Base-by-base conservation (phyloP, 2,797 vertebrate genomes). In the Coluber constrictor region DNA sequence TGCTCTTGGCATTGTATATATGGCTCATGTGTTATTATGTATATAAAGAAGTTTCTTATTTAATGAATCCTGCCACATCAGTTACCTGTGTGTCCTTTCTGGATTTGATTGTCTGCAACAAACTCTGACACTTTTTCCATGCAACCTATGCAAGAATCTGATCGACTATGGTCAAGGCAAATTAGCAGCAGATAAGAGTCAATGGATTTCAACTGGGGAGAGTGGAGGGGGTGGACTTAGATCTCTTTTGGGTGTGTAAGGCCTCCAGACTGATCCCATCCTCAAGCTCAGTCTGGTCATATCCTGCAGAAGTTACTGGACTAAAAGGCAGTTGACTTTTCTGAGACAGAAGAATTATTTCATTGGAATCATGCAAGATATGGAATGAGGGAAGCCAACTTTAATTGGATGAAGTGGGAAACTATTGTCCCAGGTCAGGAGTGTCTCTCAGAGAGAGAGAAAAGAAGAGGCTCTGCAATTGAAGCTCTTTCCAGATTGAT, bases 341-440 rank as follows among this genome's bases (percentile, higher is more conserved):
- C 23, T 12, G 51, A 23, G 29, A 16, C 12, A 86, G 13, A 60
- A 93, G n/a, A 86, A n/a, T 66, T 37, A 5, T 87, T 66, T 90
- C 32, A 3, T 47, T 47, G 59, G 51, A 90, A 18, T 25, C 16
- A 10, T 55, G 92, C 70, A 55, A 32, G 57, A 86, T 51, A 90
- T 43, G 74, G 32, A 11, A 66, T 27, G 51, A 55, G 15, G 27
- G 79, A 70, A 74, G 89, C 32, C 27, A 83, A 90, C 12, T 60
- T 55, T 55, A 54, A 55, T 27, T 60, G 89, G 55, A 79, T 55
- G 92, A 79, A 88, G 54, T 63, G 47, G 86, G 61, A 93, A 93
- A 89, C 1, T 54, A 56, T 43, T 29, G n/a, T 56, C 54, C 43
- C 47, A 51, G 25, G 23, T 79, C 66, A 55, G 43, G 88, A 88